phyloP scores from a whole-genome alignment of 2,113 vertebrate species.

The Motacilla alba region DNA sequence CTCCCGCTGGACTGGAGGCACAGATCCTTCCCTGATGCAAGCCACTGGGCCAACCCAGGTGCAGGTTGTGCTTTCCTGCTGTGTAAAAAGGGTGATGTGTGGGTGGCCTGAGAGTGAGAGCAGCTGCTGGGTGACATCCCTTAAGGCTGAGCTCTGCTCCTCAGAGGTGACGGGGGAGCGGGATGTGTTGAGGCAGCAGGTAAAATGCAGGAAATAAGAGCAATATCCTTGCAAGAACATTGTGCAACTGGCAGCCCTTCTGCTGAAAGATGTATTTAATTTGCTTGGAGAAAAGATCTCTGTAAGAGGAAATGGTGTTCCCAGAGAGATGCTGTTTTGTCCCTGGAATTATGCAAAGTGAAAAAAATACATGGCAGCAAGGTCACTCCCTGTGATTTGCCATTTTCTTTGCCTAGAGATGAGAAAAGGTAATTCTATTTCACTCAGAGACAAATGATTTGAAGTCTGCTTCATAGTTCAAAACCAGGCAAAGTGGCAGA shows the following conservation, averaged over 20 bases:
- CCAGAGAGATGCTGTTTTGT: not conserved
- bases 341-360: not conserved
- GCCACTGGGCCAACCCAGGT: not conserved
- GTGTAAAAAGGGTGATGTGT: not conserved
- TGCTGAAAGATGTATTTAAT: not conserved
- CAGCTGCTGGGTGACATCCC: too few species aligned
- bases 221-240: not conserved
- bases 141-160: not conserved
- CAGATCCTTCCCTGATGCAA: not conserved
- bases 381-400: not conserved
- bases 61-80: not conserved
- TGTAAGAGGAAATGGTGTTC: not conserved
- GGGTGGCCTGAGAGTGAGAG: not conserved
- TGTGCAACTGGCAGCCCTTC: not conserved
- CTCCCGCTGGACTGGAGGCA: rapidly evolving
- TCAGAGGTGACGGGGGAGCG: rapidly evolving
- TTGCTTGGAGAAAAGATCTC: not conserved
- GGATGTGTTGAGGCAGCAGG: not conserved
- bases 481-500: not conserved
- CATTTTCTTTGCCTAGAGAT: slow-evolving; percentile 1
- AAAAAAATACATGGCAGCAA: not conserved
- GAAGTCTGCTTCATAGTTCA: not conserved
- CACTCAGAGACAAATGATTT: not conserved
- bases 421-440: slow-evolving; percentile 25
- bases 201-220: not conserved